phyloP scores from a whole-genome alignment of 2,797 vertebrate genomes.

The Pseudochirops corinnae region DNA sequence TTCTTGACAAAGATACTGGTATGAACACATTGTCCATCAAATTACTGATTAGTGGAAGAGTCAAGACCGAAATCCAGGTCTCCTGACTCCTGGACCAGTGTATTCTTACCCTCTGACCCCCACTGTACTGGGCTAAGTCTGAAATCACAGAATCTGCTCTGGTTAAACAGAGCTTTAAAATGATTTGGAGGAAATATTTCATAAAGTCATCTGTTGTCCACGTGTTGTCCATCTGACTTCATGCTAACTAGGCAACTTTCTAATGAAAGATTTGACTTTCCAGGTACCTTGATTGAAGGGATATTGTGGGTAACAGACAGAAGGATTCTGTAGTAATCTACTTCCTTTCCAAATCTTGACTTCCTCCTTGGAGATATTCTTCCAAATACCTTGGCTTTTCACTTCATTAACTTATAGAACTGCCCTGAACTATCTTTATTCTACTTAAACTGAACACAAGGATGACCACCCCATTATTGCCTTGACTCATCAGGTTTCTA shows the following conservation, averaged over 20 bases:
- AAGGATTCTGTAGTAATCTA: neutral
- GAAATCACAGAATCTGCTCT: neutral
- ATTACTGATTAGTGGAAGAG: neutral
- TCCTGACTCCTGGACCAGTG: neutral
- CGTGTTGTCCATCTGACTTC: neutral
- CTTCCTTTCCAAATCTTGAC: too few species aligned
- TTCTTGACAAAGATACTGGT: neutral
- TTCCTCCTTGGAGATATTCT: too few species aligned
- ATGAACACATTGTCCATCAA: neutral
- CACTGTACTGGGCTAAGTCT: neutral
- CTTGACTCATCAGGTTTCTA: too few species aligned
- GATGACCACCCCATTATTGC: too few species aligned
- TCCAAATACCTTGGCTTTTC: too few species aligned
- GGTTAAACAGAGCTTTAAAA: neutral
- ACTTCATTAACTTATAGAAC: too few species aligned
- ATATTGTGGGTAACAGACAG: neutral
- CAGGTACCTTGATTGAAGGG: neutral
- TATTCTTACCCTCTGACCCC: neutral
- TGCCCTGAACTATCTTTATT: too few species aligned
- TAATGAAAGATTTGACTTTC: neutral
- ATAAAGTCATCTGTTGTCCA: neutral
- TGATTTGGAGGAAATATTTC: neutral
- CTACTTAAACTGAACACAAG: too few species aligned
- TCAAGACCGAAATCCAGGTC: neutral
- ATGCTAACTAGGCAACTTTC: neutral